Conservation (phyloP, 2,888 invertebrate species). For the Leptinotarsa juncta region DNA sequence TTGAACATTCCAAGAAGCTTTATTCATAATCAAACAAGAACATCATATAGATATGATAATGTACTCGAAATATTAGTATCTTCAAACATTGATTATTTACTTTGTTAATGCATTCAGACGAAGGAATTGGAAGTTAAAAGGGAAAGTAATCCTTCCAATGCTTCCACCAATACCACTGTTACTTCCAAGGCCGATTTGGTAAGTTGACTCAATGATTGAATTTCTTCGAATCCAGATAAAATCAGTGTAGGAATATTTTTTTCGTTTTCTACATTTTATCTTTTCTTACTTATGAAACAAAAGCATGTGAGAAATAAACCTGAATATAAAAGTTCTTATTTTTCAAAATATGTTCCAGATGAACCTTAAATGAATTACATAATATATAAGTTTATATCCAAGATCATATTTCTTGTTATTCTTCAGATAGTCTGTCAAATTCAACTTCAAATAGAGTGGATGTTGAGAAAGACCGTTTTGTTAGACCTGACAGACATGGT, state of each 20-base stretch:
- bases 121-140: slow-evolving; percentile 52
- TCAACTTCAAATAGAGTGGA: too few species aligned
- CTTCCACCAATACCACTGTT: slow-evolving; percentile 45
- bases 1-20: background rate
- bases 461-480: too few species aligned
- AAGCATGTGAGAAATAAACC: too few species aligned
- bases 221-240: background rate
- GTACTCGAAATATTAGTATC: background rate
- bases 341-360: background rate
- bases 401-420: too few species aligned
- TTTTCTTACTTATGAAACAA: too few species aligned
- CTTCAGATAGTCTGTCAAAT: too few species aligned
- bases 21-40: background rate
- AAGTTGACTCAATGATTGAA: slow-evolving; percentile 33
- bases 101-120: slow-evolving; percentile 43
- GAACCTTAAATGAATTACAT: too few species aligned
- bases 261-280: too few species aligned
- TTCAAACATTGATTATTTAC: background rate
- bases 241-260: background rate
- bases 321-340: too few species aligned
- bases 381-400: too few species aligned
- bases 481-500: too few species aligned
- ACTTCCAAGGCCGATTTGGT: slow-evolving; percentile 47
- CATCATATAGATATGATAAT: background rate
- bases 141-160: slow-evolving; percentile 47